Percentiles rank a stretch among this genome's conserved stretches.
These are phyloP conservation scores for Dusona sp. DNA, from an alignment of 2,888 invertebrate species.

Conservation along the genomic window DNA sequence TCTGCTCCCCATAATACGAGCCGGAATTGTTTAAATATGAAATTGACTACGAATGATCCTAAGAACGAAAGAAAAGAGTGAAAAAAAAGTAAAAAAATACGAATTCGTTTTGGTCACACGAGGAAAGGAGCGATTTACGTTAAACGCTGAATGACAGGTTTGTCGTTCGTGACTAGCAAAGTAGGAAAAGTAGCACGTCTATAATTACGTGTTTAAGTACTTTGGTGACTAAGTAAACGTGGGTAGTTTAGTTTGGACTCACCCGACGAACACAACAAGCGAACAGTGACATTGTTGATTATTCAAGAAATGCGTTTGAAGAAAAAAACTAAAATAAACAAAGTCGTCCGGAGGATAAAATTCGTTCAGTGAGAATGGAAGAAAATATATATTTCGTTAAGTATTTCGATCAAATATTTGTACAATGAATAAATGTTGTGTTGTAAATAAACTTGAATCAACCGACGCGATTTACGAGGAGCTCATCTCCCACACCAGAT, in stretches of 20 bases:
- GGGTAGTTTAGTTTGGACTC: conserved; percentile 70
- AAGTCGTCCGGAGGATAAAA: neutral
- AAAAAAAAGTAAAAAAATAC: neutral
- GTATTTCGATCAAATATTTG: too few species aligned
- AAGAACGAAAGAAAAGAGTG: too few species aligned
- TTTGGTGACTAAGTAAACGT: neutral
- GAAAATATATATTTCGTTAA: too few species aligned
- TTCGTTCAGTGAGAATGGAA: neutral
- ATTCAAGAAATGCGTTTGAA: neutral
- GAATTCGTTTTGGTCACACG: neutral
- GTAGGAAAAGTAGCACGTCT: neutral
- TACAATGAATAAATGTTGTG: neutral
- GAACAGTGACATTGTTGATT: conserved; percentile 77
- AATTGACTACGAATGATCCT: too few species aligned
- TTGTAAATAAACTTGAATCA: neutral
- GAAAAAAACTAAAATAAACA: neutral
- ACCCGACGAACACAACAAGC: conserved; percentile 82
- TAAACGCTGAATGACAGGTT: neutral
- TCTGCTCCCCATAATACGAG: too few species aligned
- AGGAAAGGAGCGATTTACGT: neutral
- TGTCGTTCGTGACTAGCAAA: neutral
- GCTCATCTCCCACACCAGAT: conserved; percentile 1
- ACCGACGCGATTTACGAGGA: neutral
- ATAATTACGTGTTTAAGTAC: neutral
- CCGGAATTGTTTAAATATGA: too few species aligned